These are phyloP conservation scores for Drosophila nannoptera DNA, from an alignment of 1,140 invertebrate genomes.

Conservation along the genomic window DNA sequence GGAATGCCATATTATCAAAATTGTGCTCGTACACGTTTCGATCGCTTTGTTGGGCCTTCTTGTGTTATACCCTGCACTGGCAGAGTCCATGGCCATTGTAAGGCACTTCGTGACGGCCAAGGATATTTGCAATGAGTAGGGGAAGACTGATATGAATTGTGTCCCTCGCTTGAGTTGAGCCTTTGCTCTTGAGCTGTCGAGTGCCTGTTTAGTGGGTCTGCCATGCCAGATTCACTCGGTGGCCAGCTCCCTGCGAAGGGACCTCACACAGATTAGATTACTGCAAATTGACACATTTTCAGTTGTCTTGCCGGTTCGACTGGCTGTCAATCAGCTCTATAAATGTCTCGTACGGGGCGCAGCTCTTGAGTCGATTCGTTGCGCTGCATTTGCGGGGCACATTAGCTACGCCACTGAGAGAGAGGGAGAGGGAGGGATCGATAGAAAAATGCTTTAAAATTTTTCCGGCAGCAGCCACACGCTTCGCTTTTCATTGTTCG, in stretches of 20 bases:
- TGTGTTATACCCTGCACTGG: neutral
- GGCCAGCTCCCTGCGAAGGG: neutral
- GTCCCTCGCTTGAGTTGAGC: too few relatives aligned
- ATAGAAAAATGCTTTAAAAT: neutral
- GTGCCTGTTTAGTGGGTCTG: too few relatives aligned
- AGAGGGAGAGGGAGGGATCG: neutral
- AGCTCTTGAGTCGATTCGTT: conserved; percentile 54
- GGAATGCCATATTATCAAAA: conserved; percentile 44
- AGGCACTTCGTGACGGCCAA: too few relatives aligned
- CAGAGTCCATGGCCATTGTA: too few relatives aligned
- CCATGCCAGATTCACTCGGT: conserved; percentile 28
- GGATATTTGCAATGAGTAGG: too few relatives aligned
- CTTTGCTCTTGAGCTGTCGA: too few relatives aligned
- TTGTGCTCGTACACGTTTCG: conserved; percentile 36
- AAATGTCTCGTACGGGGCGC: conserved; percentile 40
- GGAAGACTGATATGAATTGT: too few relatives aligned
- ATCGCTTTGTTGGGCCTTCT: neutral
- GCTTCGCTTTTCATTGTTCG: conserved; percentile 22
- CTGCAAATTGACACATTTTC: conserved; percentile 74
- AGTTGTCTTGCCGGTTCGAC: conserved; percentile 39
- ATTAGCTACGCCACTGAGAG: conserved; percentile 28
- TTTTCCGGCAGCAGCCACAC: conserved; percentile 13
- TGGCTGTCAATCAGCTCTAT: conserved; percentile 29
- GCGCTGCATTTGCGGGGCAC: conserved; percentile 47
- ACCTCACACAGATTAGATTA: conserved; percentile 75